These are phyloP conservation scores for Geothlypis trichas DNA, from an alignment of 2,113 vertebrate genomes.

Conservation along the genomic window DNA sequence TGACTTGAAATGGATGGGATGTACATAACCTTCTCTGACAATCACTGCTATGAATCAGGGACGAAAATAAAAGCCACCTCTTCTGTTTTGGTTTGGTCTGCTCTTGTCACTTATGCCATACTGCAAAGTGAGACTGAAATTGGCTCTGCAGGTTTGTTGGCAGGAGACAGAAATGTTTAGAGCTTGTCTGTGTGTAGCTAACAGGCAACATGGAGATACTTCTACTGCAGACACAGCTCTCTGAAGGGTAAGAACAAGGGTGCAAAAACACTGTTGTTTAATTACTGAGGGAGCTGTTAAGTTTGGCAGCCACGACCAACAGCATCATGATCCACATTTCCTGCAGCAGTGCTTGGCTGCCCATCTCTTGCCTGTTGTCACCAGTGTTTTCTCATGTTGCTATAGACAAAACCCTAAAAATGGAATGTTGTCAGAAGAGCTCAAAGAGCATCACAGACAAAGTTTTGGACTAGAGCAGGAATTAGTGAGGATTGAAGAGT, in stretches of 20 bases:
- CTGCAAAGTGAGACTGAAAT: conserved; percentile 24
- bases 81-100: neutral
- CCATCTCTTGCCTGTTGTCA: neutral
- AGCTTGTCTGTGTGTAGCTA: conserved; percentile 17
- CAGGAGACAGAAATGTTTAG: neutral
- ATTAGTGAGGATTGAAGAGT: neutral
- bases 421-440: neutral
- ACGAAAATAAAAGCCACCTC: neutral
- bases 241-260: conserved; percentile 11
- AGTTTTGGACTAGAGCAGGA: neutral
- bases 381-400: conserved; percentile 2
- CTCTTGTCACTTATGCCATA: conserved; percentile 12
- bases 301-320: neutral
- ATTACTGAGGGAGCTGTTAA: conserved; percentile 24
- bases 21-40: neutral
- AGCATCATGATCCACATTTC: neutral
- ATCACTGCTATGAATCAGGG: neutral
- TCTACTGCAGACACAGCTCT: conserved; percentile 26
- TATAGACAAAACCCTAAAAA: neutral
- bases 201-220: conserved; percentile 4
- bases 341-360: neutral
- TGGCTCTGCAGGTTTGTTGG: neutral
- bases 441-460: neutral
- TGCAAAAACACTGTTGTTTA: conserved; percentile 17
- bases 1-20: neutral